Base-by-base conservation (phyloP, 1,140 invertebrate genomes). In the Aradophagus sp. region DNA sequence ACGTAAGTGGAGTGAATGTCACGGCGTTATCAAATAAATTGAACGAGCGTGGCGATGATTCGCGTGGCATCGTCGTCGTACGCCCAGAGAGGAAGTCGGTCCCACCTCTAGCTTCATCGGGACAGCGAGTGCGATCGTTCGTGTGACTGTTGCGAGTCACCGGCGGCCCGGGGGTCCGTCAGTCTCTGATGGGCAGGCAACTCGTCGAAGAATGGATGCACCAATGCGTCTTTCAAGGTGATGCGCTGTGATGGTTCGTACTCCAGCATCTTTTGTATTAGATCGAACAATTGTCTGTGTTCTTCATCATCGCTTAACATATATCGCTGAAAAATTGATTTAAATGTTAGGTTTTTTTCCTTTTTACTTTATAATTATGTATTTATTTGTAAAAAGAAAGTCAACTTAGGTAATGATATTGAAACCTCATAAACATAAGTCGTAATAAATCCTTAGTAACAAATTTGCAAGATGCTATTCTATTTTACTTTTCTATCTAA, bases 231-330 rank as follows among this genome's bases (percentile, higher is more conserved):
- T 23, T 90, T 89, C 58, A 99, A 86, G 42, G 93, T 93, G 68
- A 99, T 94, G 34, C 98, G 89, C 76, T 95, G 91, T 8, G 89
- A 88, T 14, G 97, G 97, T 77, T 99, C 96, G 85, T 99, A 99
- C 59, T 99, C 96, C 77, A 99, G 86, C 97, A 99, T 99, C 84
- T 91, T 91, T 69, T 92, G 89, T 67, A 99, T 93, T 62, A 99
- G 87, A 80, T 99, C 95, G 86, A 99, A 99, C 66, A 99, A 85
- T 76, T 96, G 91, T 53, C 91, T 89, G 83, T 98, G 95, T 72
- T 99, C 97, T 56, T 95, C 91, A 75, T 96, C 94, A 48, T 96
- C 95, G 56, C 86, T 89, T 75, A 92, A 89, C 85, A 97, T 90
- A 86, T 99, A 99, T 82, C 97, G 91, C 95, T 98, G 41, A 8